phyloP scores from a whole-genome alignment of 2,888 invertebrate species.

The Synergus gifuensis region DNA sequence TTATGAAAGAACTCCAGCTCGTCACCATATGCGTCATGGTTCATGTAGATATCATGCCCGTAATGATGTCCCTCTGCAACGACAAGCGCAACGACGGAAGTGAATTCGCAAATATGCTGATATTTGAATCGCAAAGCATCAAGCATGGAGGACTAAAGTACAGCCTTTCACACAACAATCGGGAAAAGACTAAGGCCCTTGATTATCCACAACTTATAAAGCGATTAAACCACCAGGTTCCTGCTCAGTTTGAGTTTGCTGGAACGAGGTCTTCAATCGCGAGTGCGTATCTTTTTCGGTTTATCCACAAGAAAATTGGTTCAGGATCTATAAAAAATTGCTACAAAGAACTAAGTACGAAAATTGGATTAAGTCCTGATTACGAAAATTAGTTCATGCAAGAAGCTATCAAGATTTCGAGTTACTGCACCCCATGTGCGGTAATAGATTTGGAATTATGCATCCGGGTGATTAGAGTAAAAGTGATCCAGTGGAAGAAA shows the following conservation, averaged over 20 bases:
- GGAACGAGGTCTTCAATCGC: conserved; percentile 28
- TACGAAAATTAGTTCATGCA: conserved; percentile 15
- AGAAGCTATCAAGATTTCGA: neutral
- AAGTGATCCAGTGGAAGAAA: conserved; percentile 30
- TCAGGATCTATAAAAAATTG: neutral
- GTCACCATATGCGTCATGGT: conserved; percentile 55
- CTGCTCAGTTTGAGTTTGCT: conserved; percentile 46
- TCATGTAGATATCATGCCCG: conserved; percentile 45
- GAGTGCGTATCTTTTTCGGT: conserved; percentile 3
- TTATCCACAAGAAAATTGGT: conserved; percentile 15
- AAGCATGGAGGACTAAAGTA: conserved; percentile 55
- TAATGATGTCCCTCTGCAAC: conserved; percentile 50
- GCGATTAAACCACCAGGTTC: conserved; percentile 52
- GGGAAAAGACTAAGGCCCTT: conserved; percentile 60
- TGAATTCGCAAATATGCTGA: conserved; percentile 39
- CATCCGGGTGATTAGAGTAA: conserved; percentile 33
- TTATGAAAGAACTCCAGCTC: conserved; percentile 53
- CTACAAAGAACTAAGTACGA: neutral
- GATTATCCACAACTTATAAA: conserved; percentile 65
- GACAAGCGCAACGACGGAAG: conserved; percentile 61
- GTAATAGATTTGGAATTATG: conserved; percentile 22
- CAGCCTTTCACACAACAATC: conserved; percentile 56
- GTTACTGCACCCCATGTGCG: conserved; percentile 20
- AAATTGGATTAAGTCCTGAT: conserved; percentile 3
- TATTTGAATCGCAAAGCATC: conserved; percentile 49